These are phyloP conservation scores for Piezodorus guildinii DNA, from an alignment of 1,140 invertebrate genomes.

Conservation along the genomic window DNA sequence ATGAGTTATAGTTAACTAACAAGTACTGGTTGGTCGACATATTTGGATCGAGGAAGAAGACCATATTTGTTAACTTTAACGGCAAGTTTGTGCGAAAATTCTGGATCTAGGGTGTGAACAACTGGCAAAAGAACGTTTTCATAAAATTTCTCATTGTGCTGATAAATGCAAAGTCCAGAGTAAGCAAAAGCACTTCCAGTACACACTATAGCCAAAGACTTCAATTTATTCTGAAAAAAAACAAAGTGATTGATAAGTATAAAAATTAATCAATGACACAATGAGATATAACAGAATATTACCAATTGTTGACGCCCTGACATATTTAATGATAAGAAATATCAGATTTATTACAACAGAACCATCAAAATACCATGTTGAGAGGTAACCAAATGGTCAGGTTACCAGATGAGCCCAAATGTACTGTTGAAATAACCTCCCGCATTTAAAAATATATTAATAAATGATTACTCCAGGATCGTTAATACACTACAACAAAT, in stretches of 20 bases:
- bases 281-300: no score
- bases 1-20: slow-evolving; percentile 37
- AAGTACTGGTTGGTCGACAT: slow-evolving; percentile 47
- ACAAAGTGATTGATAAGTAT: neutral
- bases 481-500: no score
- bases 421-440: no score
- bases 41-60: slow-evolving; percentile 46
- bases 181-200: slow-evolving; percentile 47
- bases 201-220: slow-evolving; percentile 37
- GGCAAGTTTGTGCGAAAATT: slow-evolving; percentile 65
- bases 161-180: slow-evolving; percentile 48
- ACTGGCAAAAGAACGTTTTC: slow-evolving; percentile 56
- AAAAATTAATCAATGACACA: slow-evolving; percentile 15
- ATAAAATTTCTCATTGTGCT: slow-evolving; percentile 68
- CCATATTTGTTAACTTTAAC: slow-evolving; percentile 62
- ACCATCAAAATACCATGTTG: no score
- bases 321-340: no score
- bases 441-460: no score
- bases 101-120: slow-evolving; percentile 53
- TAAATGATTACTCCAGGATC: no score
- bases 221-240: slow-evolving; percentile 40
- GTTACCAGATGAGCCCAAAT: no score
- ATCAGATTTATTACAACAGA: no score
- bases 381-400: no score
- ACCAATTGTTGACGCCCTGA: no score